A percentile compares a stretch with the other conserved stretches of the same genome.
phyloP scores from a whole-genome alignment of 2,888 invertebrate genomes.

The Glyphotaelius pellucidus region DNA sequence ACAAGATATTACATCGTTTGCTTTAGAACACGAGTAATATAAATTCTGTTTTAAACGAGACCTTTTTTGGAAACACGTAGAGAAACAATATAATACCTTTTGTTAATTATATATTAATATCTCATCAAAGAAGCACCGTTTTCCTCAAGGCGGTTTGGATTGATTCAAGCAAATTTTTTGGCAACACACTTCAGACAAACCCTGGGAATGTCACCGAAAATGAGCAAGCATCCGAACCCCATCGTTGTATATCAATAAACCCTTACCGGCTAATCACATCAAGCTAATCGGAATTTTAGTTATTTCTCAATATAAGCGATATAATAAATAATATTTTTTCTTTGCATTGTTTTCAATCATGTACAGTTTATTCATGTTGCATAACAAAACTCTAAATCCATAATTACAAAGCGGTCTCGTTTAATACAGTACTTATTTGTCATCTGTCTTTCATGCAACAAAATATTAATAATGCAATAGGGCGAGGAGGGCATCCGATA shows the following conservation, averaged over 20 bases:
- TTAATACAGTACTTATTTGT: too few relatives aligned
- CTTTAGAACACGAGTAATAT: conserved; percentile 10
- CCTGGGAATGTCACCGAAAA: neutral
- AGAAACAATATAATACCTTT: neutral
- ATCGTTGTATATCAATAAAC: neutral
- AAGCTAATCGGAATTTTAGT: too few relatives aligned
- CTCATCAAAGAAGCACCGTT: too few relatives aligned
- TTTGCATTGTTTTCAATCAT: too few relatives aligned
- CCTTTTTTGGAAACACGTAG: neutral
- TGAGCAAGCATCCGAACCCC: neutral
- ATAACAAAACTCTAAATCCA: too few relatives aligned
- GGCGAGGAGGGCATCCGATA: neutral
- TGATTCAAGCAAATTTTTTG: neutral
- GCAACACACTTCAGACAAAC: neutral
- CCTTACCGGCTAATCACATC: too few relatives aligned
- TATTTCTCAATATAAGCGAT: too few relatives aligned
- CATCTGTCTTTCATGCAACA: too few relatives aligned
- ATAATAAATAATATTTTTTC: too few relatives aligned
- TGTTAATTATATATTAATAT: neutral
- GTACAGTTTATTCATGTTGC: too few relatives aligned
- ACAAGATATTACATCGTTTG: conserved; percentile 58
- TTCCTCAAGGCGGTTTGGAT: neutral
- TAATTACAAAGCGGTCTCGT: too few relatives aligned
- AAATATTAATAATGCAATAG: neutral
- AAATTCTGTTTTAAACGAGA: neutral